Base-by-base conservation (phyloP, 2,888 invertebrate genomes). In the Latrodectus hesperus region DNA sequence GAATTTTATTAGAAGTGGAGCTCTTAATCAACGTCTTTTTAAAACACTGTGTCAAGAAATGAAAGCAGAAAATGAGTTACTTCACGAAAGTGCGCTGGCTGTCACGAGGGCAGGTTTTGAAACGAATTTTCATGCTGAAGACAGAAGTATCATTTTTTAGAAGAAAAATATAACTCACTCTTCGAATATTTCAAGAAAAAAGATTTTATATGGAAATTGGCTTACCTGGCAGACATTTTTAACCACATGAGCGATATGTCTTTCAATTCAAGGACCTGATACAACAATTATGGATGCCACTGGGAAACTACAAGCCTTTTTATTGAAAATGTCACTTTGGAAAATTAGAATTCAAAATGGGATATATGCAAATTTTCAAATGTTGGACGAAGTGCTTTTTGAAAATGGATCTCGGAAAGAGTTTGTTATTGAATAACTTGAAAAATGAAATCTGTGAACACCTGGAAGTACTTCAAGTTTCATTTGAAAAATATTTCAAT, bases 121-220 rank as follows among this genome's bases (percentile, higher is more conserved):
- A 79, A 79, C 71, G 79, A 79, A 71, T 79, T 79, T 79, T 79
- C 78, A 78, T 79, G 70, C 70, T 71, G 78, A 68, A 53, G 78
- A 68, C 78, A 78, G 78, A 78, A 78, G 78, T 78, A 78, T 78
- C 78, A 77, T 75, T 83, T 83, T 83, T 75, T 83, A 60, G 82
- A 83, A 70, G 75, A 83, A 75, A 83, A 83, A 75, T 70, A 60
- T 76, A 83, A 83, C 82, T 75, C 82, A 70, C 82, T 83, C 75
- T 83, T 83, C 70, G 82, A 83, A 75, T 83, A 83, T 83, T 83
- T 83, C 82, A 83, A 83, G 70, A 83, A 83, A 75, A 83, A 83
- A 83, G 55, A 82, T 82, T 82, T 82, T 82, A 82, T 82, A 82
- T 82, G 82, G 75, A 82, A 82, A 82, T 82, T 82, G 82, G 82